Evolutionary conservation across 2,113 vertebrate genomes (phyloP).

Genomic region (Thalassarche chlororhynchos): DNA sequence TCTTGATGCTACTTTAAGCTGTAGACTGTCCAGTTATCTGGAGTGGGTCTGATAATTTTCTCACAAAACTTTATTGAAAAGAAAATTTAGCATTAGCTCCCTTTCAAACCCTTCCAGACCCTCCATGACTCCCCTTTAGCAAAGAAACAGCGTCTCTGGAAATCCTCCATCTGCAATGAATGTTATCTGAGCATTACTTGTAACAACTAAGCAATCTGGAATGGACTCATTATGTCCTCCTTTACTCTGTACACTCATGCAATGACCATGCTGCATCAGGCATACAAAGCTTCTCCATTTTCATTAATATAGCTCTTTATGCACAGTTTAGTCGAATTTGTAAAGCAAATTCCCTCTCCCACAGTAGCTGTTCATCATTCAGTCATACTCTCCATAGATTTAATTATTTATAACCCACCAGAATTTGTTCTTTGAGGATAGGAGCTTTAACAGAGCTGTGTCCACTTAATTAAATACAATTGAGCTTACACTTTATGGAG

Average conservation of each 20-base stretch:
- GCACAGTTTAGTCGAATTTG: neutral
- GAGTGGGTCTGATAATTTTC: neutral
- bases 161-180: neutral
- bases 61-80: neutral
- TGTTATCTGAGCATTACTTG: neutral
- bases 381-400: neutral
- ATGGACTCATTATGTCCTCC: neutral
- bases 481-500: neutral
- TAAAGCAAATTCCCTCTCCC: neutral
- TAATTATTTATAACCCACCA: neutral
- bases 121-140: neutral
- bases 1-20: neutral
- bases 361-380: neutral
- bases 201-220: neutral
- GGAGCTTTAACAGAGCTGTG: neutral
- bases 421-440: neutral
- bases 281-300: neutral
- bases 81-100: neutral
- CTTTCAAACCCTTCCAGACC: neutral
- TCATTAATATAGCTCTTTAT: neutral
- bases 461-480: neutral
- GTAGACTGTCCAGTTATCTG: neutral
- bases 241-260: neutral
- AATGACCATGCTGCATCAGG: neutral
- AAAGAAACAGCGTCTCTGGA: neutral